Percentiles rank a stretch among this genome's conserved stretches.
Evolutionary conservation across 2,888 invertebrate genomes (phyloP).

Genomic region (Carpatolechia fugitivella): DNA sequence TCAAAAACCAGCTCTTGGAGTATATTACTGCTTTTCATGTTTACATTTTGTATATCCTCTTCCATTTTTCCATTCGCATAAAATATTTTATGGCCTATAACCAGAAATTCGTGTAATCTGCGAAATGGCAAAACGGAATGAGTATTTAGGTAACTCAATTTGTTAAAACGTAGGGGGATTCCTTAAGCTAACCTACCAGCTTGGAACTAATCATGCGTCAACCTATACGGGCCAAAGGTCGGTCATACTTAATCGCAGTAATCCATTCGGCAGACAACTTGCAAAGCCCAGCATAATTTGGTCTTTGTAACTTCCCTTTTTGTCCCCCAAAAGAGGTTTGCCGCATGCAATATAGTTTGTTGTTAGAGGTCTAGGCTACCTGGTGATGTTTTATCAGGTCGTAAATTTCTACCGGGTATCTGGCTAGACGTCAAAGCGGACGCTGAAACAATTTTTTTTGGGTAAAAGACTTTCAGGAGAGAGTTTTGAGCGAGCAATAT

Average conservation of each 20-base stretch:
- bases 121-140: no score
- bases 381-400: constrained; percentile 69
- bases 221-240: constrained; percentile 62
- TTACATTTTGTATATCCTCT: constrained; percentile 5
- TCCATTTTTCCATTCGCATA: constrained; percentile 2
- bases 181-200: constrained; percentile 34
- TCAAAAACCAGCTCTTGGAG: not conserved
- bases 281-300: constrained; percentile 45
- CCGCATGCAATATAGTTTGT: constrained; percentile 36
- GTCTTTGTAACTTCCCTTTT: constrained; percentile 35
- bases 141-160: no score
- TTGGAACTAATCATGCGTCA: constrained; percentile 60
- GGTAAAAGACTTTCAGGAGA: constrained; percentile 38
- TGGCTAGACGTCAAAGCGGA: constrained; percentile 60
- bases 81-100: constrained; percentile 13
- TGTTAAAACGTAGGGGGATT: constrained; percentile 17
- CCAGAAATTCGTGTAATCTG: not conserved
- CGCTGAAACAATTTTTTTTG: constrained; percentile 55
- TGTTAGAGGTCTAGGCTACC: constrained; percentile 44
- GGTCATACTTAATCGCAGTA: constrained; percentile 69
- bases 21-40: not conserved
- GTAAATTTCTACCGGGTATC: constrained; percentile 70
- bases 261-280: constrained; percentile 72
- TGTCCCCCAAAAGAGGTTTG: constrained; percentile 19
- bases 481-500: constrained; percentile 26